Conservation (phyloP, 2,113 vertebrate genomes). For the Tylochromis polylepis region DNA sequence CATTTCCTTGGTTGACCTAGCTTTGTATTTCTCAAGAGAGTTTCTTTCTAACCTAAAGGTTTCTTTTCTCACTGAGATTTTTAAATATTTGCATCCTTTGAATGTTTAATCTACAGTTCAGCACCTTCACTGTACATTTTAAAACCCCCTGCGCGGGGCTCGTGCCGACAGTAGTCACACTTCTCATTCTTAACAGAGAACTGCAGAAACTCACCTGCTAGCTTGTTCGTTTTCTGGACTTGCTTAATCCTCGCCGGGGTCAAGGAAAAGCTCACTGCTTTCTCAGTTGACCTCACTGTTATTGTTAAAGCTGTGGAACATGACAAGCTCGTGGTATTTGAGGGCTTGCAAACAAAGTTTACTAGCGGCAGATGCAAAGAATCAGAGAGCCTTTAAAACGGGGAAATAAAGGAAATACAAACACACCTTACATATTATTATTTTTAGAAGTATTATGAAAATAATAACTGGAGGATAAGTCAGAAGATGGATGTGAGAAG, state of each 20-base stretch:
- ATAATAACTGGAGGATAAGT: neutral
- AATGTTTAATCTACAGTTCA: neutral
- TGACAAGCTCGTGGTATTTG: neutral
- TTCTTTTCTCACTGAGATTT: neutral
- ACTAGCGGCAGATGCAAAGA: neutral
- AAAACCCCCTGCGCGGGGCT: neutral
- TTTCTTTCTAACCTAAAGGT: neutral
- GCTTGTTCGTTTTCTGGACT: neutral
- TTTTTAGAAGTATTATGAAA: neutral
- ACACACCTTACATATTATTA: neutral
- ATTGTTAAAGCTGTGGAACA: neutral
- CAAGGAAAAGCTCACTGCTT: neutral
- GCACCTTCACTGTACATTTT: neutral
- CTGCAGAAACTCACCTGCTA: neutral
- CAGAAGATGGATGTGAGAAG: neutral
- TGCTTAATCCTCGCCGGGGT: slow-evolving; percentile 15
- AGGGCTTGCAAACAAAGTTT: neutral
- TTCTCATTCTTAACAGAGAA: slow-evolving; percentile 5
- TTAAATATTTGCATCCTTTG: neutral
- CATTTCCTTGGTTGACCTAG: neutral
- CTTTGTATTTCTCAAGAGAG: neutral
- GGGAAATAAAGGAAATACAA: neutral
- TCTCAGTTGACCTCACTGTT: neutral
- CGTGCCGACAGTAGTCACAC: neutral
- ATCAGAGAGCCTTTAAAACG: neutral